Evolutionary conservation across 1,140 invertebrate genomes (phyloP).

Genomic region (Drosophila insularis): DNA sequence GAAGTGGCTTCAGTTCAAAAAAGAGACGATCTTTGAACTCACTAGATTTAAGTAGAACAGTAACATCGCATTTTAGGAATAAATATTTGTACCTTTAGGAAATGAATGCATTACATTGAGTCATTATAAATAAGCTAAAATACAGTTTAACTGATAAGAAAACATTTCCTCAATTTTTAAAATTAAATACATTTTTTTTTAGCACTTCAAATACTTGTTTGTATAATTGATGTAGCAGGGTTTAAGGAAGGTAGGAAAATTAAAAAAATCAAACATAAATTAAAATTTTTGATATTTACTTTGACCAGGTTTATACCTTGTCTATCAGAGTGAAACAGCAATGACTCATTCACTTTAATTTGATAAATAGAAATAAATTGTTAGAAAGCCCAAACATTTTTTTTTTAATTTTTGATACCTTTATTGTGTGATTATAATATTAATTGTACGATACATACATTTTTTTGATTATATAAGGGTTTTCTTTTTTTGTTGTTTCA

Average conservation of each 20-base stretch:
- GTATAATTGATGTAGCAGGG: too few relatives aligned
- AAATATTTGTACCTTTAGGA: constrained; percentile 12
- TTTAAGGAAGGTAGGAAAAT: too few relatives aligned
- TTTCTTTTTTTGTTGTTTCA: constrained; percentile 43
- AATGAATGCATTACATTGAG: not conserved
- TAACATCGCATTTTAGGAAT: not conserved
- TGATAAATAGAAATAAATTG: not conserved
- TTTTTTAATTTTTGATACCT: not conserved
- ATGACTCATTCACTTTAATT: too few relatives aligned
- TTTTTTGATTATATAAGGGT: constrained; percentile 40
- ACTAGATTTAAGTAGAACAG: not conserved
- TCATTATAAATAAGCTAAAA: not conserved
- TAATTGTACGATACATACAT: constrained; percentile 15
- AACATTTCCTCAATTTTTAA: too few relatives aligned
- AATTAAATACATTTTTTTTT: too few relatives aligned
- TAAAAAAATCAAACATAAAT: too few relatives aligned
- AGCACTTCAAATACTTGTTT: too few relatives aligned
- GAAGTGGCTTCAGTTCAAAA: not conserved
- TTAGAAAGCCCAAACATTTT: not conserved
- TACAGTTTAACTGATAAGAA: not conserved
- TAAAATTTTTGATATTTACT: too few relatives aligned
- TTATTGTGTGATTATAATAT: constrained; percentile 24
- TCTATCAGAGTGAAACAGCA: too few relatives aligned
- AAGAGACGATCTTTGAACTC: constrained; percentile 28
- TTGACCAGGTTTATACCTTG: too few relatives aligned